Evolutionary conservation across 2,797 vertebrate species (phyloP).

Genomic region (Epinephelus malabaricus): DNA sequence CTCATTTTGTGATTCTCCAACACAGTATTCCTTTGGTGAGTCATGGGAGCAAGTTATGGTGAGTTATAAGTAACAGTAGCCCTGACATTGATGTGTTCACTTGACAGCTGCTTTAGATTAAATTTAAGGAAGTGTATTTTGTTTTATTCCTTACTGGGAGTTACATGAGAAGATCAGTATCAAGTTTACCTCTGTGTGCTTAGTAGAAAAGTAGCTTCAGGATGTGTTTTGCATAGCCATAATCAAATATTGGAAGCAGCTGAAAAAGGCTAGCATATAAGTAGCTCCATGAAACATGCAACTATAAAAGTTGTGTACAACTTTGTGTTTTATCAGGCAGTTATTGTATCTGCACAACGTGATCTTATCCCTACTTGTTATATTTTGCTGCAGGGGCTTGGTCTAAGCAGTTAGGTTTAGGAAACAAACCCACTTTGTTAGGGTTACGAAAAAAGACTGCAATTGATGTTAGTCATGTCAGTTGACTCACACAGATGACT

Average conservation of each 20-base stretch:
- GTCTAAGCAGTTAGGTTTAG: too few relatives aligned
- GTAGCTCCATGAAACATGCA: neutral
- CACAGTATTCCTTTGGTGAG: slow-evolving; percentile 8
- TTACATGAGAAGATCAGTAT: slow-evolving; percentile 15
- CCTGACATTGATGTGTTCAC: neutral
- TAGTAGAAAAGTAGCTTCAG: neutral
- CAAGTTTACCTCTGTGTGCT: neutral
- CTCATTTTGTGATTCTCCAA: slow-evolving; percentile 6
- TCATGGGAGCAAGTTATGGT: neutral
- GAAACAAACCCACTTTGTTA: too few relatives aligned
- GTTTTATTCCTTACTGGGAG: neutral
- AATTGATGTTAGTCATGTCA: too few relatives aligned
- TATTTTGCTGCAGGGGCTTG: too few relatives aligned
- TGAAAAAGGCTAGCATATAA: neutral
- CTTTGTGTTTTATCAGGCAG: neutral
- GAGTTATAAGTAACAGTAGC: neutral
- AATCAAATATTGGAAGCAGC: neutral
- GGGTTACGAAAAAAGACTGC: too few relatives aligned
- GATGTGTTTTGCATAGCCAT: neutral
- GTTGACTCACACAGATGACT: too few relatives aligned
- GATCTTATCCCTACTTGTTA: too few relatives aligned
- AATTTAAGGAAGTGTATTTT: neutral
- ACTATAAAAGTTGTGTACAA: neutral
- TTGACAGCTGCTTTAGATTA: neutral
- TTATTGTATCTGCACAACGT: neutral